phyloP scores from a whole-genome alignment of 2,113 vertebrate genomes.

The Terrapene triunguis region DNA sequence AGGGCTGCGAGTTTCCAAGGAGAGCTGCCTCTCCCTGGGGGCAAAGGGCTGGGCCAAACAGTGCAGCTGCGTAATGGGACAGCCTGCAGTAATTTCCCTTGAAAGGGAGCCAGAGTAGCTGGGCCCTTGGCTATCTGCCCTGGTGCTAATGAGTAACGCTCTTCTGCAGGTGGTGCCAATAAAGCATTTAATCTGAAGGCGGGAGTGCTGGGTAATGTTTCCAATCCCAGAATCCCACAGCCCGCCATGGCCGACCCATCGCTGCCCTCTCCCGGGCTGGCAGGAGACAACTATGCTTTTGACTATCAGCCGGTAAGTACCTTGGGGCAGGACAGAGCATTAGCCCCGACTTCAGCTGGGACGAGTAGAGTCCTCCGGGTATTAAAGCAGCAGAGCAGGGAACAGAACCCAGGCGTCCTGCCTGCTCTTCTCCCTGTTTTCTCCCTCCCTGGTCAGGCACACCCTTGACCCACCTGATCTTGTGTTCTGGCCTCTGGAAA shows the following conservation, averaged over 20 bases:
- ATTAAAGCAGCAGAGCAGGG: not conserved
- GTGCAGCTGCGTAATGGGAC: not conserved
- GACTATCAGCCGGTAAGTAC: constrained; percentile 75
- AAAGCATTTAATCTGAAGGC: constrained; percentile 86
- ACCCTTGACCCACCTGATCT: no score
- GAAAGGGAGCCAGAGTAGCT: not conserved
- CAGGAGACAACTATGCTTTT: constrained; percentile 82
- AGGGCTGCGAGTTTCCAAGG: not conserved
- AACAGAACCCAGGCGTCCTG: not conserved
- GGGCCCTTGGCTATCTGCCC: not conserved
- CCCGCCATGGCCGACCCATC: constrained; percentile 73
- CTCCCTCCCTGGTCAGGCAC: not conserved
- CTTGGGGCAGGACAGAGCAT: not conserved
- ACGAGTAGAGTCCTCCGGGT: not conserved
- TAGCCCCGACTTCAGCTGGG: not conserved
- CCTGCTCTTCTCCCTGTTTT: not conserved
- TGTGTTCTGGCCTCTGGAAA: no score
- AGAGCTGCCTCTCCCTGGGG: constrained; percentile 23
- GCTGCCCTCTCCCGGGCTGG: constrained; percentile 72
- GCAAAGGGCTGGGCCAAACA: no score
- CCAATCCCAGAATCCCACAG: constrained; percentile 76
- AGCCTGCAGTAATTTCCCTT: not conserved
- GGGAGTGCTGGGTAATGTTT: constrained; percentile 71
- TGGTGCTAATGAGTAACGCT: not conserved
- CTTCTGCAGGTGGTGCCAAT: constrained; percentile 67